These are phyloP conservation scores for pig (Sus scrofa) DNA, from an alignment of 2,113 vertebrate genomes.

Conservation along the genomic window DNA sequence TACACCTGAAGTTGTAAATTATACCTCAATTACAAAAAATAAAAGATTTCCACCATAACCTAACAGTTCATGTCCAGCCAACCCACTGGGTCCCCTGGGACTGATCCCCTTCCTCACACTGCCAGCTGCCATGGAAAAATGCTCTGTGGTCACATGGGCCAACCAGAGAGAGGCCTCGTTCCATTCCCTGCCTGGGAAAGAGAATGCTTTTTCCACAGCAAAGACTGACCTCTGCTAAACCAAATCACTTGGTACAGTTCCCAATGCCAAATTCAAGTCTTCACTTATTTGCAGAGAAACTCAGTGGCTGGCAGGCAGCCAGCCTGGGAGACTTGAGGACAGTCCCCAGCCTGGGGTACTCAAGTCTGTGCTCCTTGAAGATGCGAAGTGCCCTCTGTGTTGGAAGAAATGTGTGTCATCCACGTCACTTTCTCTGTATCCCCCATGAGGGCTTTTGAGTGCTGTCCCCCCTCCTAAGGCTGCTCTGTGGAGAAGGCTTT, in stretches of 20 bases:
- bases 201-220: neutral
- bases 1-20: too few relatives aligned
- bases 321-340: neutral
- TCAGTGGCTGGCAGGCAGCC: neutral
- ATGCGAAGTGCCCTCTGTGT: neutral
- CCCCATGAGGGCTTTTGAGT: neutral
- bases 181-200: neutral
- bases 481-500: neutral
- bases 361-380: neutral
- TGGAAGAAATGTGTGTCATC: neutral
- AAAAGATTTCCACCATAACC: neutral
- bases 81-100: neutral
- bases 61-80: neutral
- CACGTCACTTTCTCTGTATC: neutral
- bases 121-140: neutral
- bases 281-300: neutral
- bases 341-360: neutral
- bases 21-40: neutral
- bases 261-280: neutral
- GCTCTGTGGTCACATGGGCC: neutral
- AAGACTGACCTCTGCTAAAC: neutral
- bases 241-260: neutral
- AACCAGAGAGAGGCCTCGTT: neutral
- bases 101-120: neutral
- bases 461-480: rapidly evolving